Evolutionary conservation across 2,797 vertebrate species (phyloP).

Genomic region (Oreonectes daqikongensis): DNA sequence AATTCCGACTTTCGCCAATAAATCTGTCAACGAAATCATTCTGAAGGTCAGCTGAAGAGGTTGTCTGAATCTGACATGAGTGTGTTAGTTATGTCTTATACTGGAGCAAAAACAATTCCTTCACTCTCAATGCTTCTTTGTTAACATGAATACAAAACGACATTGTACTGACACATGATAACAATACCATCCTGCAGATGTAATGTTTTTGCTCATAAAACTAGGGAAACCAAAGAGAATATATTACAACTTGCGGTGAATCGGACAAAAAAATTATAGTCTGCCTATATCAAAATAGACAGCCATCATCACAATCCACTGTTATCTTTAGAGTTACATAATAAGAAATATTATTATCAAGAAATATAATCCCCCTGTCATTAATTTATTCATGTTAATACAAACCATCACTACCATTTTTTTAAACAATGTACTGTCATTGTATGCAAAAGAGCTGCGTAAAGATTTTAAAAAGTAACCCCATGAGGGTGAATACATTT

Average conservation of each 20-base stretch:
- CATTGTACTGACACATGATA: slow-evolving; percentile 7
- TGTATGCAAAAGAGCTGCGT: neutral
- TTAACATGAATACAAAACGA: slow-evolving; percentile 22
- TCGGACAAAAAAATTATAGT: slow-evolving; percentile 50
- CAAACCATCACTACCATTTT: neutral
- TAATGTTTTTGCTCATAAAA: slow-evolving; percentile 15
- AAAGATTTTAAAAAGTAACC: neutral
- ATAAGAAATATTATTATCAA: slow-evolving; percentile 44
- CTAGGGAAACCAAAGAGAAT: slow-evolving; percentile 38
- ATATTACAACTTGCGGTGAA: slow-evolving; percentile 44
- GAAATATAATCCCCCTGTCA: slow-evolving; percentile 37
- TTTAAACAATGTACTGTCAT: neutral
- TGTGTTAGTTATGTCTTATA: slow-evolving; percentile 6
- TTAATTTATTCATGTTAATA: neutral
- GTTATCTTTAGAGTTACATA: slow-evolving; percentile 40
- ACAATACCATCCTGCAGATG: slow-evolving; percentile 13
- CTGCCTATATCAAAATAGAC: slow-evolving; percentile 32
- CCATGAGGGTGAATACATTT: neutral
- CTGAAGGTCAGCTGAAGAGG: slow-evolving; percentile 17
- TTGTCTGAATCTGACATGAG: neutral
- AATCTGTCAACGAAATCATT: slow-evolving; percentile 25
- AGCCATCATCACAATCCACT: slow-evolving; percentile 34
- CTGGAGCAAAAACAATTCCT: neutral
- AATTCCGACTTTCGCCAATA: slow-evolving; percentile 16
- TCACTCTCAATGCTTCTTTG: neutral